phyloP scores from a whole-genome alignment of 2,797 vertebrate species.

The Allobates femoralis region DNA sequence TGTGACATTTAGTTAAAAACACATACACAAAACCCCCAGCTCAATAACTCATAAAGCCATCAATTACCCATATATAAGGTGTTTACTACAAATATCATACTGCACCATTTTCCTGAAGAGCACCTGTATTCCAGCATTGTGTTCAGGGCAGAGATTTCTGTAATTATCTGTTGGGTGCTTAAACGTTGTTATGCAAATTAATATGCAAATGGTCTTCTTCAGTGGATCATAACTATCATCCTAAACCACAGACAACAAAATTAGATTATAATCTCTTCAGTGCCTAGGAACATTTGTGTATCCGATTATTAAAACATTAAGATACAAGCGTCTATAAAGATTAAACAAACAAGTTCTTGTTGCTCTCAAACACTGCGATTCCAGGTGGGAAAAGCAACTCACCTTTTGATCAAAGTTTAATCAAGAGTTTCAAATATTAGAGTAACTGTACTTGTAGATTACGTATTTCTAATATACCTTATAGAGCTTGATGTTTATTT shows the following conservation, averaged over 20 bases:
- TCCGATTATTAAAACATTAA: conserved; percentile 54
- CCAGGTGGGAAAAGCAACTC: conserved; percentile 3
- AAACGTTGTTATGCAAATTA: conserved; percentile 38
- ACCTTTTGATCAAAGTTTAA: conserved; percentile 27
- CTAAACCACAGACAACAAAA: conserved; percentile 46
- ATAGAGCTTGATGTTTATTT: no score
- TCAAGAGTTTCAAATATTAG: conserved; percentile 22
- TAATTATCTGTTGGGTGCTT: conserved; percentile 51
- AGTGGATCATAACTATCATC: conserved; percentile 50
- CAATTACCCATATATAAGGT: conserved; percentile 25
- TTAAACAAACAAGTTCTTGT: conserved; percentile 30
- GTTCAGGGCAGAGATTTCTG: neutral
- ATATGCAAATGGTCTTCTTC: conserved; percentile 44
- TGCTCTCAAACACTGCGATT: conserved; percentile 2
- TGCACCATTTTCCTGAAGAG: conserved; percentile 19
- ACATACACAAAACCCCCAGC: neutral
- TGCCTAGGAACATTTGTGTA: conserved; percentile 29
- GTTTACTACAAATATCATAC: conserved; percentile 6
- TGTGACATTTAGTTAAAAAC: conserved; percentile 33
- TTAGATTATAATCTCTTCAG: conserved; percentile 56
- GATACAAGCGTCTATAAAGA: conserved; percentile 35
- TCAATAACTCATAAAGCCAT: conserved; percentile 3
- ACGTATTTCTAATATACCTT: neutral
- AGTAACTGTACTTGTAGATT: neutral
- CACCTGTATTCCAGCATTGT: conserved; percentile 35